phyloP scores from a whole-genome alignment of 2,113 vertebrate genomes.

The Progne subis region DNA sequence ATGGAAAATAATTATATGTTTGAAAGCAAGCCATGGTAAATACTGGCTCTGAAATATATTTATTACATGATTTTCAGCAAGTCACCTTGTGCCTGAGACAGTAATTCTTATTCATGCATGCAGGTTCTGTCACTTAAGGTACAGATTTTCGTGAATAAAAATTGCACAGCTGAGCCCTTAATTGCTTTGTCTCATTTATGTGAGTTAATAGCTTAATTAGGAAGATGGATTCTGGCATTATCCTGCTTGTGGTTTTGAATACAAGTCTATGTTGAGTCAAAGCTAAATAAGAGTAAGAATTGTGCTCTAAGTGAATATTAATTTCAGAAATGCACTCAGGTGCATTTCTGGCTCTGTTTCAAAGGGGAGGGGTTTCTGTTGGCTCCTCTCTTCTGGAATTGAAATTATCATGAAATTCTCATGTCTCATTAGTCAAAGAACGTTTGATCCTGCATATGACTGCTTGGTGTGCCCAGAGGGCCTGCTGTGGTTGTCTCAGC shows the following conservation, averaged over 20 bases:
- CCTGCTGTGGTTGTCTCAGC: not conserved
- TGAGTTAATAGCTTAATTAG: conserved; percentile 15
- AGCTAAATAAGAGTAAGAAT: not conserved
- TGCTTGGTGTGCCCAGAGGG: not conserved
- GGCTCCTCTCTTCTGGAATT: not conserved
- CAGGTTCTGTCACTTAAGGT: not conserved
- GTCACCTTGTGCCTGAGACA: not conserved
- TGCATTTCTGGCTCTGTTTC: not conserved
- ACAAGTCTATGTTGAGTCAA: not conserved
- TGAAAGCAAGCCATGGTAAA: not conserved
- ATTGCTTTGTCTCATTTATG: conserved; percentile 24
- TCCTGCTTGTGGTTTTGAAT: not conserved
- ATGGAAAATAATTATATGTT: not conserved
- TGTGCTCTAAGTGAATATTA: not conserved
- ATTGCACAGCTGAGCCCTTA: conserved; percentile 1
- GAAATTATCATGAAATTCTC: not conserved
- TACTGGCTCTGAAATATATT: not conserved
- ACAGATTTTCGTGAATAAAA: conserved; percentile 7
- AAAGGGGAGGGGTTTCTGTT: not conserved
- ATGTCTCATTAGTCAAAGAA: not conserved
- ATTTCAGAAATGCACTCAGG: not conserved
- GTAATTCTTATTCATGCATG: conserved; percentile 1
- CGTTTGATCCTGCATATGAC: not conserved
- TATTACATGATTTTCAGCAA: not conserved
- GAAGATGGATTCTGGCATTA: conserved; percentile 19